Conservation (phyloP, 2,888 invertebrate species). For the Athalia circularis region DNA sequence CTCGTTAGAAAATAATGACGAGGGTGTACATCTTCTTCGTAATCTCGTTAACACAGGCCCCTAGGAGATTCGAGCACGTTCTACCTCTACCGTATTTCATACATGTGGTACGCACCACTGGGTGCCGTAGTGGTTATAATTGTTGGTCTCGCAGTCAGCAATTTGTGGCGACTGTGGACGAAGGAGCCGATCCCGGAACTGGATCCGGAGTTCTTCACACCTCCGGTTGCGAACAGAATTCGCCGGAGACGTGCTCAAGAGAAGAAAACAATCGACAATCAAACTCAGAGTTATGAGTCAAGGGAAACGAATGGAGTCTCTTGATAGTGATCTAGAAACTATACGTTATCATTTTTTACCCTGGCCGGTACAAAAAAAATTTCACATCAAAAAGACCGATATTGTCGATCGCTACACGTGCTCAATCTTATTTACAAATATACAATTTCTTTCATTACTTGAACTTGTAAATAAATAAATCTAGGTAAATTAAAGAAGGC, state of each 20-base stretch:
- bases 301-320: not conserved
- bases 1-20: not conserved
- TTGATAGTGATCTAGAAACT: too few relatives aligned
- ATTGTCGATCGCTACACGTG: too few relatives aligned
- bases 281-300: conserved; percentile 62
- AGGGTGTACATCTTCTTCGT: conserved; percentile 7
- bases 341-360: too few relatives aligned
- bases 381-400: too few relatives aligned
- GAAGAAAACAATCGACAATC: conserved; percentile 60
- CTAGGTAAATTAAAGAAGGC: too few relatives aligned
- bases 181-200: conserved; percentile 67
- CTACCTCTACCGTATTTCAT: conserved; percentile 84
- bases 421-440: too few relatives aligned
- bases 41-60: conserved; percentile 18
- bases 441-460: too few relatives aligned
- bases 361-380: too few relatives aligned
- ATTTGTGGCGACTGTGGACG: conserved; percentile 69
- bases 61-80: conserved; percentile 73
- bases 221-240: conserved; percentile 76
- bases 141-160: conserved; percentile 76
- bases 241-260: conserved; percentile 60
- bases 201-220: conserved; percentile 79
- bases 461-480: too few relatives aligned
- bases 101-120: conserved; percentile 82
- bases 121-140: conserved; percentile 76